These are phyloP conservation scores for Phainopepla nitens DNA, from an alignment of 2,113 vertebrate genomes.

Conservation along the genomic window DNA sequence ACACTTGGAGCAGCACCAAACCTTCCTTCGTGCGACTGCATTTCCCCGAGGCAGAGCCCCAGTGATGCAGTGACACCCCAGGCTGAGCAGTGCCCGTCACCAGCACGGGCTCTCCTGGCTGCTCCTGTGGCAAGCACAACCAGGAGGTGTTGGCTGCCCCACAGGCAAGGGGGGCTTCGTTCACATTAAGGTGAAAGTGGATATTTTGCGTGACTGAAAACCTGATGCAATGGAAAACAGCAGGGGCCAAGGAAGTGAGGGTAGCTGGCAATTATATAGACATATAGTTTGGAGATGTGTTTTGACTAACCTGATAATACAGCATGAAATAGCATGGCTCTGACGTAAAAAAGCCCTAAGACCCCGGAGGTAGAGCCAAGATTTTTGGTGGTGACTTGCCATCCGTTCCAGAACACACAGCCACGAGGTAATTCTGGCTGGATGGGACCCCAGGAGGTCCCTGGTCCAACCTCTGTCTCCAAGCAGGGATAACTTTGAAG, in stretches of 20 bases:
- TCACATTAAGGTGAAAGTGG: neutral
- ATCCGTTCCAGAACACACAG: neutral
- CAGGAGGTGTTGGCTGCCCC: neutral
- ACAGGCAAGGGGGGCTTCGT: neutral
- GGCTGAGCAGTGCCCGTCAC: rapidly evolving
- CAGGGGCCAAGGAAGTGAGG: conserved; percentile 17
- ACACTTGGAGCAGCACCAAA: neutral
- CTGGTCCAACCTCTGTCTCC: neutral
- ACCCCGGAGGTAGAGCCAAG: neutral
- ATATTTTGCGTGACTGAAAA: neutral
- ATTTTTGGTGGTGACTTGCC: neutral
- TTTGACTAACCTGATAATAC: conserved; percentile 47
- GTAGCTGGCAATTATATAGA: neutral
- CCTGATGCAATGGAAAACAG: neutral
- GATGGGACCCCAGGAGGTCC: neutral
- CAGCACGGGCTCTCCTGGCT: rapidly evolving
- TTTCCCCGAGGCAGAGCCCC: neutral
- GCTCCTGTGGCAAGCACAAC: no score
- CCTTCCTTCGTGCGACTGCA: rapidly evolving
- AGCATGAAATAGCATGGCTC: conserved; percentile 17
- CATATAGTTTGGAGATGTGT: neutral
- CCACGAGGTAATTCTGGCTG: neutral
- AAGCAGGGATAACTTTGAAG: neutral
- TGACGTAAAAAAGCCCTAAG: neutral
- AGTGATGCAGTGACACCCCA: neutral